Evolutionary conservation across 2,888 invertebrate species (phyloP).

Genomic region (Alcis repandata): DNA sequence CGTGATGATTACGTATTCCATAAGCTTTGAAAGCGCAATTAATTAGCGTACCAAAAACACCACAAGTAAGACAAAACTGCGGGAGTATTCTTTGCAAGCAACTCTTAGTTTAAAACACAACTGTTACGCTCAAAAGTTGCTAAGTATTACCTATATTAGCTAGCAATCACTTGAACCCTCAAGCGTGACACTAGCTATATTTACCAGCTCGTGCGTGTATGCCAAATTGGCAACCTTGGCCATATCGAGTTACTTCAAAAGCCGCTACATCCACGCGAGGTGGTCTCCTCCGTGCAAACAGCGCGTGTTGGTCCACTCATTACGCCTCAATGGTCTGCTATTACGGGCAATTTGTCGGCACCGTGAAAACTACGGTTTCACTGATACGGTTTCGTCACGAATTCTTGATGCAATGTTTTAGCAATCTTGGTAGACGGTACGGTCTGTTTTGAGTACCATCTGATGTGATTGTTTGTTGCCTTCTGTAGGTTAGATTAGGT

Average conservation of each 20-base stretch:
- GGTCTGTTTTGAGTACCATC: not conserved
- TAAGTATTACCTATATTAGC: constrained; percentile 31
- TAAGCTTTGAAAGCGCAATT: not conserved
- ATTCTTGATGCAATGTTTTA: constrained; percentile 13
- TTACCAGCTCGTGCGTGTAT: constrained; percentile 40
- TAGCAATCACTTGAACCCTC: constrained; percentile 37
- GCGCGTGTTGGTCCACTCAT: constrained; percentile 31
- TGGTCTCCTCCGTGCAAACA: constrained; percentile 29
- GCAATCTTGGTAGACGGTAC: not conserved
- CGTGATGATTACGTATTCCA: too few relatives aligned
- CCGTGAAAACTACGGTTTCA: constrained; percentile 33
- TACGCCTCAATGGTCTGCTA: constrained; percentile 32
- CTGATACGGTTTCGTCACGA: constrained; percentile 33
- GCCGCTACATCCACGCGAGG: constrained; percentile 30
- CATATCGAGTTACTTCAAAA: constrained; percentile 35
- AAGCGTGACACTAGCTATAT: constrained; percentile 42
- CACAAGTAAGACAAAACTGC: not conserved
- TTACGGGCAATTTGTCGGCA: constrained; percentile 35
- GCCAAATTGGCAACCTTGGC: constrained; percentile 47
- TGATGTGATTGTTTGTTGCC: not conserved
- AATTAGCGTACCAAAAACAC: not conserved
- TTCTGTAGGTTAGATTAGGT: not conserved
- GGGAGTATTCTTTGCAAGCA: not conserved
- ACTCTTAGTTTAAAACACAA: constrained; percentile 1
- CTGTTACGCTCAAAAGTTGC: constrained; percentile 27